These are phyloP conservation scores for Epistrophella euchroma DNA, from an alignment of 2,888 invertebrate genomes.

Conservation along the genomic window DNA sequence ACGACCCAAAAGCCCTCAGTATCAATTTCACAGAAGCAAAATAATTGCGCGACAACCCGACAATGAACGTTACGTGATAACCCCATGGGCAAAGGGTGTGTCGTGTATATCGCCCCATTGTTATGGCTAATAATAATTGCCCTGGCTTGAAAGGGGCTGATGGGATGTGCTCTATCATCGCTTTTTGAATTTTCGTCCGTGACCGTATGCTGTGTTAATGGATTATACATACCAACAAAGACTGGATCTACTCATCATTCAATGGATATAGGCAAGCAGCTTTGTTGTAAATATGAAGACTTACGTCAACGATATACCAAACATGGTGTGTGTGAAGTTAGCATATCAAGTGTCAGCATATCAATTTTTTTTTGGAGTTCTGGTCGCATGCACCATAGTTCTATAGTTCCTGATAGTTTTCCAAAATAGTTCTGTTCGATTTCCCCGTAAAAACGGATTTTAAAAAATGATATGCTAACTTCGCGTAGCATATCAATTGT, in stretches of 20 bases:
- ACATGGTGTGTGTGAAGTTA: conserved; percentile 34
- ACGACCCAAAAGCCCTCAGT: conserved; percentile 52
- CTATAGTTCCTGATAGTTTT: no score
- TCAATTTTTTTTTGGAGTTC: no score
- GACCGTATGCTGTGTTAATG: conserved; percentile 71
- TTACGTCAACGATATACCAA: conserved; percentile 46
- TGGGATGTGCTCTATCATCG: conserved; percentile 75
- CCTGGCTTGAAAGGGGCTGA: conserved; percentile 63
- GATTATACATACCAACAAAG: conserved; percentile 66
- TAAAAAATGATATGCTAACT: no score
- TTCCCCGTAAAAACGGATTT: no score
- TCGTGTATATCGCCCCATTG: conserved; percentile 54
- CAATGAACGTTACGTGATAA: conserved; percentile 41
- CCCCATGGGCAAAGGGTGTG: conserved; percentile 69
- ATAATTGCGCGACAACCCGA: conserved; percentile 65
- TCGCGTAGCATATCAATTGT: no score
- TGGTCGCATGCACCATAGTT: no score
- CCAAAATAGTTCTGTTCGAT: no score
- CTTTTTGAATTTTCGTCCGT: conserved; percentile 74
- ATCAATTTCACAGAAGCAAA: conserved; percentile 53
- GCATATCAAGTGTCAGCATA: no score
- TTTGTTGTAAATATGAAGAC: conserved; percentile 51
- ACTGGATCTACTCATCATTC: conserved; percentile 62
- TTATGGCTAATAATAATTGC: conserved; percentile 70
- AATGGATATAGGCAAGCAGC: conserved; percentile 55